phyloP scores from a whole-genome alignment of 2,797 vertebrate genomes.

The Centropyge bicolor region DNA sequence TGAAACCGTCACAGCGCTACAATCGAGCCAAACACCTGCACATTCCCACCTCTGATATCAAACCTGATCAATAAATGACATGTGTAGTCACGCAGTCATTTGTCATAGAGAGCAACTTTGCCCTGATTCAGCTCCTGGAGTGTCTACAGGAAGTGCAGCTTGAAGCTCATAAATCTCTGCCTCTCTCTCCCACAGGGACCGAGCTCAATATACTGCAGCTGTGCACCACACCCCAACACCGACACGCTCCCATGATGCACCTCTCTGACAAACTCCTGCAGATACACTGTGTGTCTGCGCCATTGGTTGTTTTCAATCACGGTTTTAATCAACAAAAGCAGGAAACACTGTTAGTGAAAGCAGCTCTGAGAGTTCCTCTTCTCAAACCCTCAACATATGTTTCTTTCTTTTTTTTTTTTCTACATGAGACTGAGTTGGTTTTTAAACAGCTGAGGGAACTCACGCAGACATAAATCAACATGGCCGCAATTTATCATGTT shows the following conservation, averaged over 20 bases:
- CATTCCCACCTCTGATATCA: constrained; percentile 22
- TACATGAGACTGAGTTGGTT: neutral
- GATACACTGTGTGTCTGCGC: neutral
- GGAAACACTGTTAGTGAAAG: constrained; percentile 20
- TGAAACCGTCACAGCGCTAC: neutral
- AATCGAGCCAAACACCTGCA: neutral
- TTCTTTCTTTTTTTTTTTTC: constrained; percentile 5
- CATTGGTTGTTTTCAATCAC: constrained; percentile 12
- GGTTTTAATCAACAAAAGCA: constrained; percentile 3
- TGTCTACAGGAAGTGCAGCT: constrained; percentile 19
- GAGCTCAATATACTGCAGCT: constrained; percentile 33
- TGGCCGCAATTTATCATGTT: constrained; percentile 53
- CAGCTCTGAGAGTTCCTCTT: neutral
- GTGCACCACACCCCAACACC: constrained; percentile 2
- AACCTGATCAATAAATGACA: constrained; percentile 61
- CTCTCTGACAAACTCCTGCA: constrained; percentile 29
- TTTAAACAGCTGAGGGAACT: constrained; percentile 49
- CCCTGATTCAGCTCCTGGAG: constrained; percentile 55
- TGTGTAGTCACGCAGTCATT: constrained; percentile 38
- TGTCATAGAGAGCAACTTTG: constrained; percentile 39
- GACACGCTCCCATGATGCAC: neutral
- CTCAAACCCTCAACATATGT: constrained; percentile 12
- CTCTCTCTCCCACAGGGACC: constrained; percentile 7
- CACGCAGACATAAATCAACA: constrained; percentile 52
- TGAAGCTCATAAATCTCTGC: constrained; percentile 54